These are phyloP conservation scores for Morpho deidamia DNA, from an alignment of 2,888 invertebrate genomes.

Conservation along the genomic window DNA sequence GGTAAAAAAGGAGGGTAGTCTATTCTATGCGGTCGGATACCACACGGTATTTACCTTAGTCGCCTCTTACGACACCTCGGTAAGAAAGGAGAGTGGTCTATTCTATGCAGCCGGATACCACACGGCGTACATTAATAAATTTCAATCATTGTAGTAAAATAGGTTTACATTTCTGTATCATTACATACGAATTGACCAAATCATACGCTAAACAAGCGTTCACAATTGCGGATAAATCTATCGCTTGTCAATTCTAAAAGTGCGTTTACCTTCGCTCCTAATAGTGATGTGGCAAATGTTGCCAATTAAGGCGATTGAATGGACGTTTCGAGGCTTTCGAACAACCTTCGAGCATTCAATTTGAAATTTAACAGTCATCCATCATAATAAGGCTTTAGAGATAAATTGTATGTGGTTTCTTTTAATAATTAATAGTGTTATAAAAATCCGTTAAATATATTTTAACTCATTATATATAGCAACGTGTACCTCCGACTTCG, in stretches of 20 bases:
- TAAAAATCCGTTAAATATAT: neutral
- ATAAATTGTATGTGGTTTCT: too few species aligned
- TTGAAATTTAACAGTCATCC: constrained; percentile 12
- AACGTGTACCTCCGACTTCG: too few species aligned
- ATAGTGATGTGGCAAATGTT: constrained; percentile 38
- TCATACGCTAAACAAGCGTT: neutral
- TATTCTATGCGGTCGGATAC: too few species aligned
- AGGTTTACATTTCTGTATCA: neutral
- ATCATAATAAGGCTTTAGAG: constrained; percentile 5
- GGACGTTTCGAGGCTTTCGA: constrained; percentile 14
- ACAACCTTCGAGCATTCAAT: constrained; percentile 13
- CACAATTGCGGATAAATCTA: constrained; percentile 15
- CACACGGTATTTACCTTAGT: too few species aligned
- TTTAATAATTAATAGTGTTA: neutral
- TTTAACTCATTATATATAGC: too few species aligned
- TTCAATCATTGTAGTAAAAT: neutral
- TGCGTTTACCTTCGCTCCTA: constrained; percentile 33
- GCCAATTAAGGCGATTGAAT: constrained; percentile 49
- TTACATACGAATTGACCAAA: neutral
- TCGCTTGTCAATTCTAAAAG: constrained; percentile 14
- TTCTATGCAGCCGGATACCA: too few species aligned
- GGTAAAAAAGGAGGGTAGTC: too few species aligned
- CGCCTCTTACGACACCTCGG: too few species aligned
- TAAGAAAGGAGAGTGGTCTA: too few species aligned
- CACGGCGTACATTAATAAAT: too few species aligned